Percentiles rank a stretch among this genome's conserved stretches.
Conservation (phyloP, 2,888 invertebrate species). For the Selenia dentaria region DNA sequence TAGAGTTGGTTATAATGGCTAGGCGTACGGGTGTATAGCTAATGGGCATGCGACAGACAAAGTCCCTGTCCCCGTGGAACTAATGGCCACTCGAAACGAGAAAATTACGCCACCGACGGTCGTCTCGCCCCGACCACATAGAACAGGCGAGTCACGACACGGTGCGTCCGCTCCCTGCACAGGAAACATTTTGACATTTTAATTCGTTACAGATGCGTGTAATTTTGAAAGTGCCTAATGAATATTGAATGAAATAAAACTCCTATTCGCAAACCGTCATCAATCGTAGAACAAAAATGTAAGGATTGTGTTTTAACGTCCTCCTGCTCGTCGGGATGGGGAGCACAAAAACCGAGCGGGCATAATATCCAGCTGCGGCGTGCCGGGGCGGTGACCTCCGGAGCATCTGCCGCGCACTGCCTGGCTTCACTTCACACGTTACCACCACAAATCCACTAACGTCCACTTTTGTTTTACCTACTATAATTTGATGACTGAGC, state of each 20-base stretch:
- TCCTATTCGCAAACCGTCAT: slow-evolving; percentile 35
- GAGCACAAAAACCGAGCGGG: slow-evolving; percentile 63
- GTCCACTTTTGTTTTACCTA: slow-evolving; percentile 33
- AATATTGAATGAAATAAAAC: slow-evolving; percentile 22
- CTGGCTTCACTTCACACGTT: slow-evolving; percentile 60
- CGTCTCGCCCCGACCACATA: slow-evolving; percentile 53
- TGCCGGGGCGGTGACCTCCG: slow-evolving; percentile 71
- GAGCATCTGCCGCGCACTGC: slow-evolving; percentile 65
- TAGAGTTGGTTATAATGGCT: slow-evolving; percentile 37
- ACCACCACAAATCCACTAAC: slow-evolving; percentile 55
- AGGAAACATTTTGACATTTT: slow-evolving; percentile 46
- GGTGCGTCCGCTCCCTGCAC: slow-evolving; percentile 43
- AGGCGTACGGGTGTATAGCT: slow-evolving; percentile 52
- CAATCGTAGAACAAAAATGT: slow-evolving; percentile 28
- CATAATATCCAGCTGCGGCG: slow-evolving; percentile 67
- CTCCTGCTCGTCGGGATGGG: slow-evolving; percentile 37
- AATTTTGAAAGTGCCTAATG: slow-evolving; percentile 16
- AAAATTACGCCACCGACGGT: slow-evolving; percentile 66
- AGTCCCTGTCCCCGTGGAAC: slow-evolving; percentile 69
- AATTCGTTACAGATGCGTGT: slow-evolving; percentile 42
- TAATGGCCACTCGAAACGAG: slow-evolving; percentile 80
- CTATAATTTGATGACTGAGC: slow-evolving; percentile 17
- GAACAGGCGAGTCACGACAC: slow-evolving; percentile 73
- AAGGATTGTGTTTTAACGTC: slow-evolving; percentile 44
- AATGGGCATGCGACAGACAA: slow-evolving; percentile 71